Base-by-base conservation (phyloP, 2,113 vertebrate genomes). In the Lepidothrix coronata region DNA sequence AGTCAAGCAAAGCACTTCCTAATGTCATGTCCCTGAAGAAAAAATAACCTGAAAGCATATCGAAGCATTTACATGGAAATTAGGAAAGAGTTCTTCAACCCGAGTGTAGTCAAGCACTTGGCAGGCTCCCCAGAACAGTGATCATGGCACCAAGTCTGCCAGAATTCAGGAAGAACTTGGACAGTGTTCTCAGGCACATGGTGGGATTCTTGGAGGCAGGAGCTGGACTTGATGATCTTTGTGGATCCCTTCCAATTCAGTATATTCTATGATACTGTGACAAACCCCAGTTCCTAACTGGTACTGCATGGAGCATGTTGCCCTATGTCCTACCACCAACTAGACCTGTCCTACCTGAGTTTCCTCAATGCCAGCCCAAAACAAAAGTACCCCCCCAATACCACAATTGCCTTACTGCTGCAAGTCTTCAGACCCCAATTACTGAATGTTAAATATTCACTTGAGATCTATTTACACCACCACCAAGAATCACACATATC, bases 321-420 rank as follows among this genome's bases (percentile, higher is more conserved):
- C 48, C 39, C 12, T 0, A 1, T 43, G 22, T 9, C 31, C 39
- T 39, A 23, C 16, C 10, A 48, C 25, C 49, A 51, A 24, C 27
- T 33, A 39, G 9, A 72, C n/a, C 49, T 86, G 22, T 41, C 62
- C 51, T 22, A 35, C 22, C 35, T 16, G 23, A 66, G 62, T 48
- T 22, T 62, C 2, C 28, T 20, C 54, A 37, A 10, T 3, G 23
- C 30, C 68, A 28, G 14, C 12, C 21, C 33, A 16, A 48, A 61
- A 61, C 30, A 33, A 20, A 57, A 48, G 14, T 8, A 55, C 8
- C 37, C 31, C 31, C 27, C 14, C 30, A 43, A 62, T 22, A n/a
- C 9, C 1, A 0, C 48, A 35, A 23, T 0, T 14, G 18, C 33
- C 15, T 35, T 59, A 35, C 62, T 22, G 13, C 31, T 33, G 25